A percentile compares a stretch with the other conserved stretches of the same genome.
Conservation (phyloP, 2,113 vertebrate species). For the Australoheros scitulus region DNA sequence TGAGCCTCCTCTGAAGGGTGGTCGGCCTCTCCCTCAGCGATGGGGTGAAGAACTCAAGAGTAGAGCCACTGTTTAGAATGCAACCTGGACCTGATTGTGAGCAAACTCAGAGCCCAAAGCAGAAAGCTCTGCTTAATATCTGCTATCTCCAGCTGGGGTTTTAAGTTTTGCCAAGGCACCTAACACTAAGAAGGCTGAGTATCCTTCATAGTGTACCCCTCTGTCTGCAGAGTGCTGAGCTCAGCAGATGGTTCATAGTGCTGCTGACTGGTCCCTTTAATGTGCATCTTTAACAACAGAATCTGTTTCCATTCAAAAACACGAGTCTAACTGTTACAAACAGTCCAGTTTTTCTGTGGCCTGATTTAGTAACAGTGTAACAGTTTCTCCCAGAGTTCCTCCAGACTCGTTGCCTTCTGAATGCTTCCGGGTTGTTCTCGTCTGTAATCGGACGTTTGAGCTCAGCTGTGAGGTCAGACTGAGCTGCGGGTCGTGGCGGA, state of each 20-base stretch:
- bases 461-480: constrained; percentile 18
- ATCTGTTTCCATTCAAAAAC: not conserved
- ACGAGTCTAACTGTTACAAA: not conserved
- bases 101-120: not conserved
- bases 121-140: not conserved
- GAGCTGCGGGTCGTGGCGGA: constrained; percentile 33
- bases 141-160: not conserved
- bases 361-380: not conserved
- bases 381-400: not conserved
- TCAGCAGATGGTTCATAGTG: not conserved
- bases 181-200: not conserved
- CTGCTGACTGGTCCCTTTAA: not conserved
- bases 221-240: not conserved
- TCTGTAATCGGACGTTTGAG: not conserved
- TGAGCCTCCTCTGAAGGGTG: too few species aligned
- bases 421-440: not conserved
- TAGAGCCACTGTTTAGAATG: too few species aligned
- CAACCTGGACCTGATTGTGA: not conserved
- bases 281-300: not conserved
- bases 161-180: not conserved
- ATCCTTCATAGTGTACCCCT: not conserved
- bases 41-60: too few species aligned
- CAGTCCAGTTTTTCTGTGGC: not conserved
- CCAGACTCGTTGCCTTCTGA: not conserved
- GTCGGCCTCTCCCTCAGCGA: too few species aligned